phyloP scores from a whole-genome alignment of 2,888 invertebrate genomes.

The Eupithecia vulgata region DNA sequence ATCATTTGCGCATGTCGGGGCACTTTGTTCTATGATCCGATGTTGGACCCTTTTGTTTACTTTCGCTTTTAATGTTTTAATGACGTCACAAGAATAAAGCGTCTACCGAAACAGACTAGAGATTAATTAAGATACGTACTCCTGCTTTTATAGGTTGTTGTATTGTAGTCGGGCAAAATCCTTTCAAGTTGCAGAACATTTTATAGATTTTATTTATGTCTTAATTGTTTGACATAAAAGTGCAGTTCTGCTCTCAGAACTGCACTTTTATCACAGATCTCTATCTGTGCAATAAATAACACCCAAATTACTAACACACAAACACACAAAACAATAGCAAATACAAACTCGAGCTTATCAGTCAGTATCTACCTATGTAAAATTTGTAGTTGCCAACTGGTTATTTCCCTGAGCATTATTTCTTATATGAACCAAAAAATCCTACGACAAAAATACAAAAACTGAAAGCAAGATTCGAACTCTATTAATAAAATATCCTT shows the following conservation, averaged over 20 bases:
- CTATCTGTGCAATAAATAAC: not conserved
- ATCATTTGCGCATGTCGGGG: slow-evolving; percentile 71
- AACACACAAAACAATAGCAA: too few relatives aligned
- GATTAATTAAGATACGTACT: slow-evolving; percentile 29
- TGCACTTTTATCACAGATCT: too few relatives aligned
- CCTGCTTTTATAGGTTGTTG: not conserved
- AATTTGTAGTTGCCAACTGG: not conserved
- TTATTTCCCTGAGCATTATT: not conserved
- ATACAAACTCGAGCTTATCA: not conserved
- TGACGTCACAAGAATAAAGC: slow-evolving; percentile 46
- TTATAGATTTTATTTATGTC: not conserved
- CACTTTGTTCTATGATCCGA: slow-evolving; percentile 65
- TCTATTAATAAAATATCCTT: slow-evolving; percentile 34
- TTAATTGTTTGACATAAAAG: not conserved
- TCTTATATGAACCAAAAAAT: not conserved
- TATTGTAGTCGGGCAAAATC: not conserved
- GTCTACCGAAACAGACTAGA: slow-evolving; percentile 35
- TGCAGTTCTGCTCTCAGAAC: not conserved
- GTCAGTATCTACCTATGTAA: not conserved
- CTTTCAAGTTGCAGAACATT: not conserved
- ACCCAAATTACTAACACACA: not conserved
- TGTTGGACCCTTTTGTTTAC: slow-evolving; percentile 59
- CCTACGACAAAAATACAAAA: not conserved
- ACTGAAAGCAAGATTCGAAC: not conserved
- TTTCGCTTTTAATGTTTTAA: slow-evolving; percentile 68